Percentiles rank a stretch among this genome's conserved stretches.
Evolutionary conservation across 2,888 invertebrate species (phyloP).

Genomic region (Ceraclea dissimilis): DNA sequence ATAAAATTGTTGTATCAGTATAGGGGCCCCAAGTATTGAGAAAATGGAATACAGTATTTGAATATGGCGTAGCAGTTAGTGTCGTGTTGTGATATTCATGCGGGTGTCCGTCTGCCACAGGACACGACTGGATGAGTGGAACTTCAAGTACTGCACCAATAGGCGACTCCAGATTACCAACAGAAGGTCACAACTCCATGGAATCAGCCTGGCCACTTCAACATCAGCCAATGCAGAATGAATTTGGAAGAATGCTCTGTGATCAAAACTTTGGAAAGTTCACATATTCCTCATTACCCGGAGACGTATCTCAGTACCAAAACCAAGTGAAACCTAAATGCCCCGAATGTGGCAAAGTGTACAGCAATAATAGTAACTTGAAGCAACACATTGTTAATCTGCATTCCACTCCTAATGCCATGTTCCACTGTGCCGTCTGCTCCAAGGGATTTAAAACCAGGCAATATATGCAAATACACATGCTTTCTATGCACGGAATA

Average conservation of each 20-base stretch:
- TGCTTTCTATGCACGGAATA: constrained; percentile 60
- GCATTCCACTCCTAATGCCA: constrained; percentile 53
- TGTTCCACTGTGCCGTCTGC: constrained; percentile 57
- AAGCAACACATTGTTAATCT: constrained; percentile 64
- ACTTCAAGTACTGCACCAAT: constrained; percentile 22
- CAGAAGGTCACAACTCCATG: constrained; percentile 25
- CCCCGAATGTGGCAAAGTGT: constrained; percentile 59
- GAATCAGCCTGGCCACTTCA: constrained; percentile 28
- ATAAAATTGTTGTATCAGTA: not conserved
- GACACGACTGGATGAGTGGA: constrained; percentile 41
- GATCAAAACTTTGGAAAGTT: constrained; percentile 11
- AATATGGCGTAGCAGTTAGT: not conserved
- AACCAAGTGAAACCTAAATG: constrained; percentile 50
- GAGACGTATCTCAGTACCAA: constrained; percentile 22
- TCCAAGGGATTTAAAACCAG: constrained; percentile 61
- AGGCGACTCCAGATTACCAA: constrained; percentile 29
- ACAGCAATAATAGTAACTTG: constrained; percentile 61
- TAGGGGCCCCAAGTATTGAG: not conserved
- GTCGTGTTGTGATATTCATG: not conserved
- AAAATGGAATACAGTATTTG: not conserved
- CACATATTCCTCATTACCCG: not conserved
- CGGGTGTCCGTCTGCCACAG: constrained; percentile 43
- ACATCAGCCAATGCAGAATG: constrained; percentile 25
- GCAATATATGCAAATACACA: constrained; percentile 63
- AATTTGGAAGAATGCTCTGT: constrained; percentile 31